These are phyloP conservation scores for Ia io DNA, from an alignment of 2,113 vertebrate genomes.

Conservation along the genomic window DNA sequence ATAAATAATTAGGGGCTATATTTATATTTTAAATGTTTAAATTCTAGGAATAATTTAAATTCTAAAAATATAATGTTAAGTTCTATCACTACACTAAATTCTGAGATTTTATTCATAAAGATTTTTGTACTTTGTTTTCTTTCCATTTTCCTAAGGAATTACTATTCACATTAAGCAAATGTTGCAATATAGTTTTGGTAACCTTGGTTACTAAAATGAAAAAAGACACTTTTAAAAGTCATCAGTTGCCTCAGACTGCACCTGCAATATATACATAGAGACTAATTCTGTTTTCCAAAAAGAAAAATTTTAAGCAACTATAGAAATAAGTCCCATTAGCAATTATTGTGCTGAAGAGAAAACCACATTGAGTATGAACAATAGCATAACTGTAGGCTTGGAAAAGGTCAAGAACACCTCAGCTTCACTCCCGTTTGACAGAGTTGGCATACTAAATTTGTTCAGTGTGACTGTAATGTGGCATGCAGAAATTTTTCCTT, in stretches of 20 bases:
- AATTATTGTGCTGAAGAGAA: slow-evolving; percentile 57
- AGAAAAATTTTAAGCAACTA: slow-evolving; percentile 14
- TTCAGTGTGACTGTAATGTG: slow-evolving; percentile 35
- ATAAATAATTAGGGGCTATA: background rate
- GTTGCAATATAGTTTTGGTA: slow-evolving; percentile 27
- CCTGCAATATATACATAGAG: slow-evolving; percentile 14
- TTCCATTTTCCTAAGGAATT: slow-evolving; percentile 30
- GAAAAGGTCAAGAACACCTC: slow-evolving; percentile 69
- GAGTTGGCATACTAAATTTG: slow-evolving; percentile 26
- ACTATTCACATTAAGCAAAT: slow-evolving; percentile 12
- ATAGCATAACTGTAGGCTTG: slow-evolving; percentile 47
- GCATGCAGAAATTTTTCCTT: background rate
- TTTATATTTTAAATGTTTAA: slow-evolving; percentile 2
- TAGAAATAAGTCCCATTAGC: slow-evolving; percentile 59
- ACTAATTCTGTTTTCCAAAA: slow-evolving; percentile 67
- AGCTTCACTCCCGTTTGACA: background rate
- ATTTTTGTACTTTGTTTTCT: background rate
- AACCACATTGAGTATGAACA: slow-evolving; percentile 47
- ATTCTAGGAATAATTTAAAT: slow-evolving; percentile 14
- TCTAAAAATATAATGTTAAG: background rate
- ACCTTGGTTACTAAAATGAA: slow-evolving; percentile 40
- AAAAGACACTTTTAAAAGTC: slow-evolving; percentile 28
- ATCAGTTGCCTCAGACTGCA: slow-evolving; percentile 34
- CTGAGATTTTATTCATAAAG: background rate
- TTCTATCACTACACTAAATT: background rate